Evolutionary conservation across 2,113 vertebrate genomes (phyloP).

Genomic region (Sitta europaea): DNA sequence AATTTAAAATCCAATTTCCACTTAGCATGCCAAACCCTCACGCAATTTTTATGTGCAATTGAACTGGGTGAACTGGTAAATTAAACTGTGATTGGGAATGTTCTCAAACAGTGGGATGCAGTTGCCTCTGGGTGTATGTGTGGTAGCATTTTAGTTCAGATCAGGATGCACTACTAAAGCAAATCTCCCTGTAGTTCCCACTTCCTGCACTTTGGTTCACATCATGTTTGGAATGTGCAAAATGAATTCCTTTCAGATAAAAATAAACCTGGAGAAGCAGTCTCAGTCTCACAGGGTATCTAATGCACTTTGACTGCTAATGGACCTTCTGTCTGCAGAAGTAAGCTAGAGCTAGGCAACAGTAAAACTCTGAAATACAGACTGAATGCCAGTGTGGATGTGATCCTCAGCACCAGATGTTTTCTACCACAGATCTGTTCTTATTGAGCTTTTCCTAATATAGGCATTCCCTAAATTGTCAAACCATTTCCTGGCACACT

Average conservation of each 20-base stretch:
- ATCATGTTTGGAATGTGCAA: slow-evolving; percentile 32
- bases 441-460: not conserved
- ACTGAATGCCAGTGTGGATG: not conserved
- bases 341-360: not conserved
- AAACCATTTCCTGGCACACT: not conserved
- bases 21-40: not conserved
- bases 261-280: slow-evolving; percentile 29
- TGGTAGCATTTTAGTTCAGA: not conserved
- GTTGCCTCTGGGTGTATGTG: not conserved
- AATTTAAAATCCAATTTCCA: slow-evolving; percentile 20
- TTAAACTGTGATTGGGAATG: not conserved
- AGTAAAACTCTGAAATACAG: not conserved
- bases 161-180: not conserved
- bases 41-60: not conserved
- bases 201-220: slow-evolving; percentile 36
- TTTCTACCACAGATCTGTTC: not conserved
- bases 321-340: not conserved
- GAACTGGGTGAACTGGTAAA: slow-evolving; percentile 28
- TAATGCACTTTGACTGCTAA: slow-evolving; percentile 17
- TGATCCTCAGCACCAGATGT: not conserved
- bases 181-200: slow-evolving; percentile 3
- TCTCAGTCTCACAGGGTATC: not conserved
- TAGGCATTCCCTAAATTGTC: not conserved
- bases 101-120: not conserved
- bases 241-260: slow-evolving; percentile 44